phyloP scores from a whole-genome alignment of 2,888 invertebrate genomes.

The Dryadula phaetusa region DNA sequence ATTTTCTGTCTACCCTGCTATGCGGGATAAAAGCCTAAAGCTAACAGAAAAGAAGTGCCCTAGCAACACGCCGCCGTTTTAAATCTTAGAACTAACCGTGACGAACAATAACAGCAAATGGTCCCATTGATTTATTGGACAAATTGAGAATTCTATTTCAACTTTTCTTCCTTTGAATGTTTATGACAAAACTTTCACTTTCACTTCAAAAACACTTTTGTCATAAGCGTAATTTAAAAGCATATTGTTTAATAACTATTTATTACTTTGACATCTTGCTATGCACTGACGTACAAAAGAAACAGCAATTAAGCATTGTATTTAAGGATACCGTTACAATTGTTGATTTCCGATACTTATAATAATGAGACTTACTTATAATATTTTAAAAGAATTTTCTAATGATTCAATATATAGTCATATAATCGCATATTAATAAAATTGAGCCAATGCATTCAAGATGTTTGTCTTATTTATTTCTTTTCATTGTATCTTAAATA shows the following conservation, averaged over 20 bases:
- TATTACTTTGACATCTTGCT: constrained; percentile 31
- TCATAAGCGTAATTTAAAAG: background rate
- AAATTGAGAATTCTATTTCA: constrained; percentile 29
- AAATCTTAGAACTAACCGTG: background rate
- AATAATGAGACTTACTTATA: too few relatives aligned
- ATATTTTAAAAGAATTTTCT: too few relatives aligned
- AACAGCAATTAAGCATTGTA: constrained; percentile 24
- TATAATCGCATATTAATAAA: too few relatives aligned
- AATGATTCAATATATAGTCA: too few relatives aligned
- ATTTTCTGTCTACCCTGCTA: too few relatives aligned
- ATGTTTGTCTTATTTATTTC: background rate
- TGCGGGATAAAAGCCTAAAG: too few relatives aligned
- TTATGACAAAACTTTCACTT: constrained; percentile 64
- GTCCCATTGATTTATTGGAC: constrained; percentile 34
- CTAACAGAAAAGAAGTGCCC: too few relatives aligned
- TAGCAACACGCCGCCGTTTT: background rate
- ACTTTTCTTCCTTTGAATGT: constrained; percentile 16
- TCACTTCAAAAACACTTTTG: constrained; percentile 51
- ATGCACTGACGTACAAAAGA: constrained; percentile 3
- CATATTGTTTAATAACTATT: constrained; percentile 32
- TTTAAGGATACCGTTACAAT: constrained; percentile 21
- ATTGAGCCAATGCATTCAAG: background rate
- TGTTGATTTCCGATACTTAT: background rate
- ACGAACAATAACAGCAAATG: constrained; percentile 19
- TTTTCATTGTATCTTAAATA: background rate